Base-by-base conservation (phyloP, 92 coral and sea anemone genomes). In the Porites evermanni region DNA sequence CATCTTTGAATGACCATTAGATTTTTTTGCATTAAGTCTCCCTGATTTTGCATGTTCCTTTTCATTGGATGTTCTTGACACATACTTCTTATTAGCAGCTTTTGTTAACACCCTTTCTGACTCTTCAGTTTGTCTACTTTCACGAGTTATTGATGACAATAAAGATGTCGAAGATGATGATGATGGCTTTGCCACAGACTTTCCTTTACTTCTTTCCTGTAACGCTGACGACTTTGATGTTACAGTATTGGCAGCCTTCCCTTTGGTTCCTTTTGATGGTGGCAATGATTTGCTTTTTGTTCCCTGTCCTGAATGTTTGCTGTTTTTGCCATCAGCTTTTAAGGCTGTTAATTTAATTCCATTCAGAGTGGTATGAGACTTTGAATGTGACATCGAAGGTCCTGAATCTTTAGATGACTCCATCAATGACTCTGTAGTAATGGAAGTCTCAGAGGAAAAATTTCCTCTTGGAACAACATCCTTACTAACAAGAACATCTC, bases 361-460 rank as follows among this genome's bases (percentile, higher is more conserved):
- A 64, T 79, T 79, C 24, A 47, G 19, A 32, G 16, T 14, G 12
- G 74, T 38, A 70, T 19, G 11, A 44, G 9, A 38, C 32, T 66
- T 79, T 60, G 83, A 50, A 60, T 20, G 52, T 8, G 12, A 65
- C 5, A 5, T 65, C 66, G 53, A 65, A 52, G 84, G 74, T 3
- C 74, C 64, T 50, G 64, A 66, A 23, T 67, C 74, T 50, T 79
- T 51, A 20, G 73, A 56, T 13, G 52, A 47, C 67, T 63, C 59
- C 23, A 71, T 50, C 2, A 64, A 50, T 14, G 74, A 79, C 18
- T 66, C 75, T 23, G 52, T 8, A 8, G 61, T 58, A 63, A 77
- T 81, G 19, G 86, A 81, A 71, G 78, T 70, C 26, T 81, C 69
- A 38, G 58, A 70, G 54, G 70, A 54, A 58, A 13, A 24, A 59